Conservation (phyloP, 2,113 vertebrate genomes). For the Odontesthes bonariensis region DNA sequence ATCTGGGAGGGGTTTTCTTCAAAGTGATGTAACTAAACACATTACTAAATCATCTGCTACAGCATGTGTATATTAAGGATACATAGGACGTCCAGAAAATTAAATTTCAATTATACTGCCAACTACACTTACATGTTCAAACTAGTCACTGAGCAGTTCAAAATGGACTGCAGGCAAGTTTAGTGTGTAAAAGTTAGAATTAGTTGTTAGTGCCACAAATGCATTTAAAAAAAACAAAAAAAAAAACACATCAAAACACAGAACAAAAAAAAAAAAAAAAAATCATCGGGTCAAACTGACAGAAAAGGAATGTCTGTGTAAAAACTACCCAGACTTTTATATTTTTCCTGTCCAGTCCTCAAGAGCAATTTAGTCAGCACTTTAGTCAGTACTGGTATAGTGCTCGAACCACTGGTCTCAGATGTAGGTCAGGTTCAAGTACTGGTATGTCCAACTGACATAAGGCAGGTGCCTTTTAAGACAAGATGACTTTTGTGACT, state of each 20-base stretch:
- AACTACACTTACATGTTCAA: not conserved
- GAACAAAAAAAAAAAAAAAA: too few species aligned
- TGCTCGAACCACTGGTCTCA: conserved; percentile 7
- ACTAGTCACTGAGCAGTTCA: not conserved
- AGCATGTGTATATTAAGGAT: too few species aligned
- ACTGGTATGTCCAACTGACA: conserved; percentile 11
- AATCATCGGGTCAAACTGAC: not conserved
- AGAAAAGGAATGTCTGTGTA: not conserved
- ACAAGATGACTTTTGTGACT: not conserved
- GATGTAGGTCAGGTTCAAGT: conserved; percentile 40
- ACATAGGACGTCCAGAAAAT: too few species aligned
- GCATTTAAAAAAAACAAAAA: not conserved
- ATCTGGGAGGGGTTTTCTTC: not conserved
- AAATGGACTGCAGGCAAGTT: too few species aligned
- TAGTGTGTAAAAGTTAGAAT: not conserved
- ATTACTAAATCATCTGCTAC: not conserved
- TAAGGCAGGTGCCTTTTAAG: conserved; percentile 2
- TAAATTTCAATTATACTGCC: too few species aligned
- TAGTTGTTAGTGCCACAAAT: not conserved
- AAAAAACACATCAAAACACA: too few species aligned
- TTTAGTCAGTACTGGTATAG: not conserved
- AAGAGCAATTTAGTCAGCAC: not conserved
- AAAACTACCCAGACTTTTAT: not conserved
- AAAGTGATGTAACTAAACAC: not conserved
- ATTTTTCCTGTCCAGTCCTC: not conserved